Base-by-base conservation (phyloP, 2,797 vertebrate species). In the Chaenodraco wilsoni region DNA sequence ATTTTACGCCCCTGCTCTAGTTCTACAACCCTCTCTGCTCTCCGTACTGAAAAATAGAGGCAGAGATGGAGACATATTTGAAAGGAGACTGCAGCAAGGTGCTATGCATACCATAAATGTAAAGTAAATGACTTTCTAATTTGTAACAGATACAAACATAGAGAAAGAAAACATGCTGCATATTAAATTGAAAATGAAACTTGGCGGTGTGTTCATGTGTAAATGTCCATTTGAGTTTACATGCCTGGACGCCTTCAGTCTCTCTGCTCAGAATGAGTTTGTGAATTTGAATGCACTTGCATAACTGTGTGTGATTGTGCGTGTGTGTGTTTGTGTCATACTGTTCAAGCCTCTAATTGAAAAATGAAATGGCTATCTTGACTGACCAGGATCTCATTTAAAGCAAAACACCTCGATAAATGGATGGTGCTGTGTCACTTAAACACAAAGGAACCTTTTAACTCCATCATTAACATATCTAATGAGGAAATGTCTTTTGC, bases 271-370 rank as follows among this genome's bases (percentile, higher is more conserved):
- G 23, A 27, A 27, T 27, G 23, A 27, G 23, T 27, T 27, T 27
- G 23, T 27, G 23, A 27, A 27, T 27, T 27, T 27, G 23, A 27
- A 27, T 27, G 23, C 23, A 27, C 23, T 27, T 27, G 27, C 23
- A 23, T 23, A 23, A 23, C 23, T 27, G 27, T 27, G 27, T 27
- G 27, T 27, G 27, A 23, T 23, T 44, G 40, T 27, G 43, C 21
- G 23, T 11, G 10, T 63, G 4, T 48, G 49, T 60, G 16, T 60
- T 23, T 59, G 40, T 66, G 48, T 45, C 4, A 27, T 63, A 27
- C n/a, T 44, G 41, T 8, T 65, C 16, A 54, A 56, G 63, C 9
- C n/a, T 61, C 10, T 56, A 19, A 33, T 44, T 54, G 17, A 61
- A 17, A 37, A 57, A 40, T 21, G 21, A 17, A 12, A 52, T 37